A percentile compares a stretch with the other conserved stretches of the same genome.
Evolutionary conservation across 2,113 vertebrate species (phyloP).

Genomic region (Cyprinodon variegatus): DNA sequence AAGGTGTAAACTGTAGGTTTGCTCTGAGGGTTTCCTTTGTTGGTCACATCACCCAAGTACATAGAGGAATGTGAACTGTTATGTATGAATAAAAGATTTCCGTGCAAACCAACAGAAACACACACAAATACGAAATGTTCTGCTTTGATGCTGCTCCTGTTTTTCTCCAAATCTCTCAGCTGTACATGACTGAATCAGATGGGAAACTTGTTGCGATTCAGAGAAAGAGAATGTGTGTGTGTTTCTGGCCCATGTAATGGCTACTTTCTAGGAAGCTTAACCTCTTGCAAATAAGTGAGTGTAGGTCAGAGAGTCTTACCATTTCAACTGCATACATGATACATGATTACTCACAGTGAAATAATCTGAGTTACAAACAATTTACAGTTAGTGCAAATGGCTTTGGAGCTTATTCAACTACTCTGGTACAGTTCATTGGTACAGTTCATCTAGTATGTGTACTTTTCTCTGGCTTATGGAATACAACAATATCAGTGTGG

Average conservation of each 20-base stretch:
- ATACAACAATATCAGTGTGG: not conserved
- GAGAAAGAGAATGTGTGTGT: not conserved
- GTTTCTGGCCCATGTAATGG: not conserved
- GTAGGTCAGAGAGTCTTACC: slow-evolving; percentile 31
- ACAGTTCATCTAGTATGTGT: slow-evolving; percentile 11
- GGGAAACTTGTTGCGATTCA: slow-evolving; percentile 21
- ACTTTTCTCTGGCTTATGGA: slow-evolving; percentile 17
- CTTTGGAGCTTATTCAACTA: slow-evolving; percentile 9
- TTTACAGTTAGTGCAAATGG: not conserved
- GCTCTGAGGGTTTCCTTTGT: not conserved
- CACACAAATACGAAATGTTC: not conserved
- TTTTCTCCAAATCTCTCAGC: slow-evolving; percentile 31
- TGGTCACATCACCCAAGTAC: not conserved
- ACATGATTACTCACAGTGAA: slow-evolving; percentile 45
- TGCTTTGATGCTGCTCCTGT: slow-evolving; percentile 21
- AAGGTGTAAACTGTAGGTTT: slow-evolving; percentile 12
- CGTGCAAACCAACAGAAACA: not conserved
- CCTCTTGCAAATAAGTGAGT: slow-evolving; percentile 14
- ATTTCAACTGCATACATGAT: slow-evolving; percentile 33
- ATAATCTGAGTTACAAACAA: slow-evolving; percentile 29
- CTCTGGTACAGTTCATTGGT: slow-evolving; percentile 13
- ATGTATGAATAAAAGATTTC: not conserved
- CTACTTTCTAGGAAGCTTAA: slow-evolving; percentile 38
- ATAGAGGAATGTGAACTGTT: not conserved
- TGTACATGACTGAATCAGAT: slow-evolving; percentile 44